A percentile compares a stretch with the other conserved stretches of the same genome.
Evolutionary conservation across 92 coral and sea anemone genomes (phyloP).

Genomic region (Actinostola sp.): DNA sequence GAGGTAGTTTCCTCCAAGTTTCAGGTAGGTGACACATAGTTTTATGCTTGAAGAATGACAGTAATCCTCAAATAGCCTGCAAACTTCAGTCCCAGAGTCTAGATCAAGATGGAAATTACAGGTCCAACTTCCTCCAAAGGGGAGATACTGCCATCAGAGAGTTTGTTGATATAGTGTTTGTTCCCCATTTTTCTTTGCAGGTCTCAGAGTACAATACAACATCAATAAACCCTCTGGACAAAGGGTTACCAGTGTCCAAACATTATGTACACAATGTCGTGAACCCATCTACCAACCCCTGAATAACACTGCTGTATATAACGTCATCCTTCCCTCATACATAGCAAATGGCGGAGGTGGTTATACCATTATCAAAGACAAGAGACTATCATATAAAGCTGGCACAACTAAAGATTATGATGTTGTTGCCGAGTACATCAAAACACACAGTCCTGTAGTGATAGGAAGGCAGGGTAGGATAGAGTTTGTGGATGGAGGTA

Average conservation of each 20-base stretch:
- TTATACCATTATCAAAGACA: constrained; percentile 47
- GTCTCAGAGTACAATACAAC: constrained; percentile 66
- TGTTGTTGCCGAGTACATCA: constrained; percentile 47
- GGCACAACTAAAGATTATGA: constrained; percentile 33
- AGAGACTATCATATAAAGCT: constrained; percentile 53
- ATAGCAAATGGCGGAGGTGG: constrained; percentile 69
- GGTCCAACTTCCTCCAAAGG: no score
- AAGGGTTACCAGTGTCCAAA: constrained; percentile 61
- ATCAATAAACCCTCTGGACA: constrained; percentile 49
- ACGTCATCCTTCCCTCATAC: constrained; percentile 72
- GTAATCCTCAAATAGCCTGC: no score
- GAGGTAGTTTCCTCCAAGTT: constrained; percentile 60
- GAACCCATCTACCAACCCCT: constrained; percentile 72
- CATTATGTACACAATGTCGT: constrained; percentile 61
- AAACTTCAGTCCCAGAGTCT: no score
- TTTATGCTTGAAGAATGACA: no score
- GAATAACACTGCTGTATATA: constrained; percentile 55
- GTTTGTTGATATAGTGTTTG: no score
- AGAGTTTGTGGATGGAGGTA: constrained; percentile 20
- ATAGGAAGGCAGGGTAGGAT: constrained; percentile 63
- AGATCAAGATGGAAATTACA: no score
- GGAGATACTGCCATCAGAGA: no score
- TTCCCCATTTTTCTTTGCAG: constrained; percentile 31
- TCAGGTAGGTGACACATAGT: constrained; percentile 57
- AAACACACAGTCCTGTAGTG: constrained; percentile 57